Evolutionary conservation across 2,888 invertebrate genomes (phyloP), one percentile per base, ranked within the genome.

Genomic region (Chrysolina oricalcia): DNA sequence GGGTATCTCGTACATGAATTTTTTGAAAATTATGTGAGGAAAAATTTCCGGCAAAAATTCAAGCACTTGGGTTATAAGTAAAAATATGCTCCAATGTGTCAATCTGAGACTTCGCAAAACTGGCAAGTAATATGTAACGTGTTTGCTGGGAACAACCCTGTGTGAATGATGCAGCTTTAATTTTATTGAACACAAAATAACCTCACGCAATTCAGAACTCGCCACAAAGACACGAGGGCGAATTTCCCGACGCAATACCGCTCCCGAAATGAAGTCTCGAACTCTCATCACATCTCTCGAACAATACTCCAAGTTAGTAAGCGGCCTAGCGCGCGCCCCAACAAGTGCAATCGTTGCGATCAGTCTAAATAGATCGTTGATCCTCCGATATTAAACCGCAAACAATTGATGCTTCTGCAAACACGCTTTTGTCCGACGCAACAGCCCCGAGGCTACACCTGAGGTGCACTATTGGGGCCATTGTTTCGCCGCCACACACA

Each of bases 391-490:
- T 85, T 85, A 85, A 84, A 84, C 82, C 79, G 81, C 81, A 80
- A 81, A 83, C 83, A 85, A 85, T 85, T 80, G 82, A 63, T 78
- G 79, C 77, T 73, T 85, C 80, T 75, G 78, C 83, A 84, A 82
- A 83, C 84, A 82, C 79, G 82, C 82, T 82, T 84, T 74, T 82
- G 81, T 83, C 83, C 82, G 82, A 82, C 83, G 83, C 83, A 83
- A 82, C 84, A 83, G 83, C 85, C 83, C 79, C 73, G 77, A 80
- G 35, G 85, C 84, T 83, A 82, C 85, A 85, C 85, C 86, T 85
- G 83, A 86, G 87, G 86, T 86, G 86, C 85, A 86, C 86, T 85
- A 82, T 85, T 81, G 85, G 83, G 83, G 86, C 85, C 86, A 86
- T 87, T 86, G 85, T 85, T 40, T 35, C 84, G 85, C 85, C 85